A percentile compares a stretch with the other conserved stretches of the same genome.
Conservation (phyloP, 2,888 invertebrate genomes). For the Mythimna vitellina region DNA sequence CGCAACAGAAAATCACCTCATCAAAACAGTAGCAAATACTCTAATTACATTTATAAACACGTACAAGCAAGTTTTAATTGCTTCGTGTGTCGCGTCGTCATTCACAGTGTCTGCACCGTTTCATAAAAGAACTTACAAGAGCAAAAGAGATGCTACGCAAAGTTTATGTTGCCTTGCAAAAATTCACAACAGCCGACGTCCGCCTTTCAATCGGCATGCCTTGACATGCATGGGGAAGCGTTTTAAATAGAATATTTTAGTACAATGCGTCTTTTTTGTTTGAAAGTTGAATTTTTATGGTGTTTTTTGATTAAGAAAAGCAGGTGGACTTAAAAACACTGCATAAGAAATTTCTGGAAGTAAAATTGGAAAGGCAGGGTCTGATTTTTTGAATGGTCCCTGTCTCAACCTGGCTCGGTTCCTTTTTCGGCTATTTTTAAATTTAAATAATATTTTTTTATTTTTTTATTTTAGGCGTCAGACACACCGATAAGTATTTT, state of each 20-base stretch:
- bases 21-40: slow-evolving; percentile 56
- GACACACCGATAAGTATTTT: too few relatives aligned
- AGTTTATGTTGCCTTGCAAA: slow-evolving; percentile 74
- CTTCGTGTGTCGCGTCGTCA: slow-evolving; percentile 71
- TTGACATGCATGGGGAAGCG: slow-evolving; percentile 63
- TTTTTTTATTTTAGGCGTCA: too few relatives aligned
- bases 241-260: slow-evolving; percentile 68
- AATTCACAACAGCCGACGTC: slow-evolving; percentile 67
- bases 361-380: too few relatives aligned
- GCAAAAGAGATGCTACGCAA: slow-evolving; percentile 71
- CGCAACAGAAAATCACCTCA: slow-evolving; percentile 7
- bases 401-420: too few relatives aligned
- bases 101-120: slow-evolving; percentile 72
- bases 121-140: slow-evolving; percentile 76
- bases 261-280: slow-evolving; percentile 41
- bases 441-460: too few relatives aligned
- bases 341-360: background rate
- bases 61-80: slow-evolving; percentile 80
- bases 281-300: background rate
- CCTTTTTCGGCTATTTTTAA: too few relatives aligned
- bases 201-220: slow-evolving; percentile 72
- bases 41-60: slow-evolving; percentile 69
- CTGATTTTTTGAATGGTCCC: too few relatives aligned
- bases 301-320: background rate
- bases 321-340: background rate